Percentiles rank a stretch among this genome's conserved stretches.
These are phyloP conservation scores for rat (Rattus norvegicus) DNA, from an alignment of 2,113 vertebrate genomes.

Conservation along the genomic window DNA sequence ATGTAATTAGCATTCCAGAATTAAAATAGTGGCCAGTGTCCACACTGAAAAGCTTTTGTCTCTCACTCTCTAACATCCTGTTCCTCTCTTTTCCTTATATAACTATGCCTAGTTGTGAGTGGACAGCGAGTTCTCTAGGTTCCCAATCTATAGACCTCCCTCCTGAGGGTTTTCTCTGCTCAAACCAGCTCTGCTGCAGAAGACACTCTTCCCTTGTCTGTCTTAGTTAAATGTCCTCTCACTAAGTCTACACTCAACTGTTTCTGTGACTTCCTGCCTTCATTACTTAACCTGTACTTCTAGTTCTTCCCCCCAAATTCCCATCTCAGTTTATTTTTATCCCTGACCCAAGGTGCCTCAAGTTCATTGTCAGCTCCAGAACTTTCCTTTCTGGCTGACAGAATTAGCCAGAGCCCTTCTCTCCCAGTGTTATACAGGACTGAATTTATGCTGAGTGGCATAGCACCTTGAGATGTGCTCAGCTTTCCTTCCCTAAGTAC, in stretches of 20 bases:
- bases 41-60: neutral
- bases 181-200: neutral
- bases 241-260: neutral
- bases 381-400: neutral
- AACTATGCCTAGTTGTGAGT: neutral
- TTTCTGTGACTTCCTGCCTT: neutral
- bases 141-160: neutral
- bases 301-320: neutral
- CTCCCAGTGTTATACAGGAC: neutral
- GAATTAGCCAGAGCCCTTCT: neutral
- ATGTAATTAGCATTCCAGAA: neutral
- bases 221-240: neutral
- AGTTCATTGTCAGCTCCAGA: neutral
- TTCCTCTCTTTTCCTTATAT: neutral
- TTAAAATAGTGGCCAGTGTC: neutral
- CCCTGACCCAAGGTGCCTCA: neutral
- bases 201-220: neutral
- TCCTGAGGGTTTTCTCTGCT: neutral
- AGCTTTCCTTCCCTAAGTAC: neutral
- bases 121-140: neutral
- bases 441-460: neutral
- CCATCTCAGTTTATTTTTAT: neutral
- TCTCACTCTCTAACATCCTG: neutral
- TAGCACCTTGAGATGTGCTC: neutral
- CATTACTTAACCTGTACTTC: neutral